Percentiles rank a stretch among this genome's conserved stretches.
Evolutionary conservation across 2,888 invertebrate species (phyloP).

Genomic region (Chrysina gloriosa): DNA sequence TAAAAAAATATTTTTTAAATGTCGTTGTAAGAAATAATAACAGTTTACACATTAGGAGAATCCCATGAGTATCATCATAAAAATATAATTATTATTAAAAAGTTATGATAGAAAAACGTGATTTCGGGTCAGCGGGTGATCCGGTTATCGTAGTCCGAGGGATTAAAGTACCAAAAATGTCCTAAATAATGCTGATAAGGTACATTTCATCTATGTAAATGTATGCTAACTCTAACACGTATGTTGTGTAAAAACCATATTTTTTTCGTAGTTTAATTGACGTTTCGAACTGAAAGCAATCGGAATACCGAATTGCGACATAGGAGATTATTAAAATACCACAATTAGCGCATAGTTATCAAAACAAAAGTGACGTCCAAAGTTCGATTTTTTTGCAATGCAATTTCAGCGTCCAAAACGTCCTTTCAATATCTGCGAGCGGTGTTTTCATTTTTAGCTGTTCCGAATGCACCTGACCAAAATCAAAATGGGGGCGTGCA

Average conservation of each 20-base stretch:
- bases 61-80: too few species aligned
- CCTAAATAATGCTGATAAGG: neutral
- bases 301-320: neutral
- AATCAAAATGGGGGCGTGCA: too few species aligned
- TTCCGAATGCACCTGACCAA: too few species aligned
- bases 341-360: neutral
- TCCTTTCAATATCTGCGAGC: neutral
- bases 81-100: too few species aligned
- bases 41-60: too few species aligned
- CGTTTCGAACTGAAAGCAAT: constrained; percentile 9
- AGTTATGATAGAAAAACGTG: too few species aligned
- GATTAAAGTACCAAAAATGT: neutral
- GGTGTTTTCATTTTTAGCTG: too few species aligned
- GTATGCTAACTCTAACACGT: constrained; percentile 5
- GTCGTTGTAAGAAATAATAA: too few species aligned
- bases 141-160: too few species aligned
- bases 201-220: constrained; percentile 12
- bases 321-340: neutral
- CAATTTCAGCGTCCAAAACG: neutral
- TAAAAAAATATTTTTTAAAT: too few species aligned
- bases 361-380: neutral
- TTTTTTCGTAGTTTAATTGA: neutral
- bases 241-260: constrained; percentile 1
- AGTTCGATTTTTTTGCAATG: neutral
- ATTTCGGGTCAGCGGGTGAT: too few species aligned